Conservation (phyloP, 2,797 vertebrate genomes). For the Momotus momota region DNA sequence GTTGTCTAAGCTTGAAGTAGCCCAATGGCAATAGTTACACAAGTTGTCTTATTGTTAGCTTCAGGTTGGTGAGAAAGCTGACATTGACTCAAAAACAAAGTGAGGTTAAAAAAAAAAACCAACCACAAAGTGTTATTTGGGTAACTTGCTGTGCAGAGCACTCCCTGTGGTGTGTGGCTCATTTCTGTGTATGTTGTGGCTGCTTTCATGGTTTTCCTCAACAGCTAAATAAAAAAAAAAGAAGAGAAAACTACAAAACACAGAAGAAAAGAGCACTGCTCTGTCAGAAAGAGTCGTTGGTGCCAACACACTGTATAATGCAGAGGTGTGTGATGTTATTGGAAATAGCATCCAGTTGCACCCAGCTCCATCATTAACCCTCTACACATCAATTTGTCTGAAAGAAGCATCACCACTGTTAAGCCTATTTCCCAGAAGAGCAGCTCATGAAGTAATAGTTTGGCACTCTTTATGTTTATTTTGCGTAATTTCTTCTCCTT, state of each 20-base stretch:
- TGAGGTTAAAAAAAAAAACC: neutral
- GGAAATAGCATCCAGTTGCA: neutral
- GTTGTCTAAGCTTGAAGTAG: neutral
- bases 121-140: neutral
- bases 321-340: neutral
- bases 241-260: neutral
- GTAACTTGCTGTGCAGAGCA: constrained; percentile 11
- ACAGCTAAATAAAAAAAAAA: neutral
- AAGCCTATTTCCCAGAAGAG: constrained; percentile 15
- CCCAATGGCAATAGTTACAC: neutral
- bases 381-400: neutral
- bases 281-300: neutral
- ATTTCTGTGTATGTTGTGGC: neutral
- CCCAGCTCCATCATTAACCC: neutral
- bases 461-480: neutral
- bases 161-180: neutral
- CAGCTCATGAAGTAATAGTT: neutral
- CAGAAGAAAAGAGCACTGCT: neutral
- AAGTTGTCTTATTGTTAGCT: neutral
- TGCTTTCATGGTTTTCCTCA: neutral
- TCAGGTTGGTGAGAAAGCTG: neutral
- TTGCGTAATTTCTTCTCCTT: constrained; percentile 17
- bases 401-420: neutral
- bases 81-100: neutral
- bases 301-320: neutral